These are phyloP conservation scores for Myodes glareolus DNA, from an alignment of 2,113 vertebrate genomes.

Conservation along the genomic window DNA sequence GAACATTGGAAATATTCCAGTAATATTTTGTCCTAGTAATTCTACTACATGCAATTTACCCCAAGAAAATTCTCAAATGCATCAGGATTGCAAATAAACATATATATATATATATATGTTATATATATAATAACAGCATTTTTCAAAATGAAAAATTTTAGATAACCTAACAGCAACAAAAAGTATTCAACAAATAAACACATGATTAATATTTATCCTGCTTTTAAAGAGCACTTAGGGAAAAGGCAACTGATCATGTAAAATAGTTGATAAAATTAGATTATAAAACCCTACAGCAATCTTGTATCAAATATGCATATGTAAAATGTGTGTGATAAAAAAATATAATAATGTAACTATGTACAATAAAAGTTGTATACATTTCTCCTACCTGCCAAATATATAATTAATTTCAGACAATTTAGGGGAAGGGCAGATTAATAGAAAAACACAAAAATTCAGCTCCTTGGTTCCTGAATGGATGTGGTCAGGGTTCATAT, in stretches of 20 bases:
- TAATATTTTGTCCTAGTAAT: neutral
- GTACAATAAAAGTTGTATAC: neutral
- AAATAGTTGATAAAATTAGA: neutral
- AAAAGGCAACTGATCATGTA: neutral
- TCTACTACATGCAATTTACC: neutral
- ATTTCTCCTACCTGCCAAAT: neutral
- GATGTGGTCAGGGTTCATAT: neutral
- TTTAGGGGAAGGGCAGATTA: neutral
- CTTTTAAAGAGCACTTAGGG: neutral
- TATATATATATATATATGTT: no score
- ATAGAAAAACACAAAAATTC: neutral
- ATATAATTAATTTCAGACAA: neutral
- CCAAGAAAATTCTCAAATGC: slow-evolving; percentile 13
- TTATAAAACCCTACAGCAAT: neutral
- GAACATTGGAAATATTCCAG: neutral
- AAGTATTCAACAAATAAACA: neutral
- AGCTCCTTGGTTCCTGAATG: neutral
- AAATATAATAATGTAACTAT: neutral
- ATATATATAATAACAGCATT: neutral
- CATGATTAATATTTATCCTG: neutral
- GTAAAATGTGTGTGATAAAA: neutral
- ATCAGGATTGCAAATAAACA: slow-evolving; percentile 22
- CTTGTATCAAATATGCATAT: neutral
- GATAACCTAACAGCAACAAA: neutral
- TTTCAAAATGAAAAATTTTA: neutral